A percentile compares a stretch with the other conserved stretches of the same genome.
These are phyloP conservation scores for Phymatocera aterrima DNA, from an alignment of 2,888 invertebrate genomes.

Conservation along the genomic window DNA sequence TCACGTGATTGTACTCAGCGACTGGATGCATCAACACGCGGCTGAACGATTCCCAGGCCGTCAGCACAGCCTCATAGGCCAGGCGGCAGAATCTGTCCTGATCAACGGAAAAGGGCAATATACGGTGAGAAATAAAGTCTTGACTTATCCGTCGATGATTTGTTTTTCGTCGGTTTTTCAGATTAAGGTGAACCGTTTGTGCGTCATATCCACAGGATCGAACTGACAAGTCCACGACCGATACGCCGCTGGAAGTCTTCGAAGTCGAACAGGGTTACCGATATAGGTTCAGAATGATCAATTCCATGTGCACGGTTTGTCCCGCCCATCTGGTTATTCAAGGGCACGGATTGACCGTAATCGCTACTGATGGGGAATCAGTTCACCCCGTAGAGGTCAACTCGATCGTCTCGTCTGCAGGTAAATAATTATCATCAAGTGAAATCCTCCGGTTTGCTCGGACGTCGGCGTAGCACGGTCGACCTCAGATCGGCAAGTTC, in stretches of 20 bases:
- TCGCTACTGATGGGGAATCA: conserved; percentile 77
- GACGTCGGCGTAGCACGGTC: too few species aligned
- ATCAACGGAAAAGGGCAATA: conserved; percentile 68
- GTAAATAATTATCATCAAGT: conserved; percentile 63
- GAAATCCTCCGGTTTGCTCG: conserved; percentile 58
- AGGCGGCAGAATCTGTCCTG: conserved; percentile 67
- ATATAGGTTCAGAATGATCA: conserved; percentile 77
- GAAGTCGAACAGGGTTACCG: conserved; percentile 73
- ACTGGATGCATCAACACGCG: conserved; percentile 74
- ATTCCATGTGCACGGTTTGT: conserved; percentile 77
- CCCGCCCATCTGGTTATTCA: conserved; percentile 75
- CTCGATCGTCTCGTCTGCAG: conserved; percentile 73
- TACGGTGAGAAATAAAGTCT: conserved; percentile 55
- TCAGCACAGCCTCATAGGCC: too few species aligned
- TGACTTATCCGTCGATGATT: background rate
- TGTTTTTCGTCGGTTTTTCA: background rate
- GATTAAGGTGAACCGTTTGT: background rate
- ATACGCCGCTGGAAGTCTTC: conserved; percentile 45
- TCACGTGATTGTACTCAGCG: conserved; percentile 77
- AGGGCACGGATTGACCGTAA: conserved; percentile 75
- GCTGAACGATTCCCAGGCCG: conserved; percentile 74
- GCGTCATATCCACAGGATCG: conserved; percentile 32
- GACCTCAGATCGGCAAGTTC: too few species aligned
- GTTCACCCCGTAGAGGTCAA: conserved; percentile 74
- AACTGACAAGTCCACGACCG: conserved; percentile 29